Evolutionary conservation across 2,888 invertebrate species (phyloP), one percentile per base, ranked within the genome.

Genomic region (Pterostichus niger): DNA sequence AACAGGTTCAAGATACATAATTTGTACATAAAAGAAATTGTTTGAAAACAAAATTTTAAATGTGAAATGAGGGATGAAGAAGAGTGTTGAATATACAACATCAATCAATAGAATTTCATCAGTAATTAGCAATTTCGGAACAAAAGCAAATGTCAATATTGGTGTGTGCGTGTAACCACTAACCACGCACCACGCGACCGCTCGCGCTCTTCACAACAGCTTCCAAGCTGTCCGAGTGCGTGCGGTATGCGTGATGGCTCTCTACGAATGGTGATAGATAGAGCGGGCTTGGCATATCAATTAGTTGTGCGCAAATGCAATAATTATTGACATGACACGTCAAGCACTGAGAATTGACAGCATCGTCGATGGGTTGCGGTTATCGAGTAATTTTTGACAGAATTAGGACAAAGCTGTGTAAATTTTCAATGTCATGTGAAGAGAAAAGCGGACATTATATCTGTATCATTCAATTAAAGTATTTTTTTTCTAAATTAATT

Each of bases 311-410:
- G 49, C 75, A 73, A 52, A 46, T 75, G 75, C 44, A 31, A 52
- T 75, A 46, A 75, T 75, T 75, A 46, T 33, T 75, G 49, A 44
- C 75, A 75, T 75, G 75, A 75, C 75, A 17, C 75, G 75, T 75
- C 49, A 49, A 75, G 49, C 15, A 61, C 35, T 24, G 33, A 61
- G 35, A 35, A 33, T 24, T 31, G 61, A 6, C 31, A 35, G 61
- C 13, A 33, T 13, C 15, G 17, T 6, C 15, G 56, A 54, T 54
- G 56, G 56, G 35, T 24, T 33, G 0, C 17, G 61, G 61, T 61
- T 17, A 61, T 17, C 61, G 31, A 35, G 31, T 61, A 17, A 61
- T n/a, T 61, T 61, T 10, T 61, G 61, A 61, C 61, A 24, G 61
- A 61, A 61, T 7, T 35, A 9, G 61, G 24, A n/a, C 61, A 61